A percentile compares a stretch with the other conserved stretches of the same genome.
These are phyloP conservation scores for Lethrus apterus DNA, from an alignment of 1,140 invertebrate species.

Conservation along the genomic window DNA sequence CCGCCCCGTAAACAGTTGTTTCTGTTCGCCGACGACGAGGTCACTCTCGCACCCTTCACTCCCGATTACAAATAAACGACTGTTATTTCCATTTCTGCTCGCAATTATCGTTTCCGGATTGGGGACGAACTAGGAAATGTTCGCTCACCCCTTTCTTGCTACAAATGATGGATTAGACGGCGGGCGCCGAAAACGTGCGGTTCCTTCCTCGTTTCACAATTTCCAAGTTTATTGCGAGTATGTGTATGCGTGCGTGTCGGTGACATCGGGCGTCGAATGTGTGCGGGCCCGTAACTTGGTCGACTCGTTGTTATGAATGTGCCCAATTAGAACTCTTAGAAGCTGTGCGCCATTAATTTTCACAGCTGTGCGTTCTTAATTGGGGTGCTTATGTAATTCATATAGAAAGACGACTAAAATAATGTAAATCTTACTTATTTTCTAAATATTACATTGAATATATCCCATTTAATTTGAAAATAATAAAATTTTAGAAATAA, in stretches of 20 bases:
- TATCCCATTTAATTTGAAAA: too few species aligned
- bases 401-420: not conserved
- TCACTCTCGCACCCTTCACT: constrained; percentile 20
- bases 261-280: constrained; percentile 13
- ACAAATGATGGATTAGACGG: constrained; percentile 36
- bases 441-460: too few species aligned
- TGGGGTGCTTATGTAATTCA: constrained; percentile 47
- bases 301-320: constrained; percentile 51
- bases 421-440: too few species aligned
- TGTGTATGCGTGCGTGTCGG: constrained; percentile 11
- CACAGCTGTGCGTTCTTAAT: constrained; percentile 59
- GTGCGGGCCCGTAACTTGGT: constrained; percentile 24
- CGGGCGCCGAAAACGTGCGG: not conserved
- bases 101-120: constrained; percentile 39
- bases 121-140: constrained; percentile 21
- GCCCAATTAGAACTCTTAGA: constrained; percentile 61
- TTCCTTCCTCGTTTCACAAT: constrained; percentile 7
- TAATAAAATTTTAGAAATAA: too few species aligned
- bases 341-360: constrained; percentile 60
- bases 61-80: constrained; percentile 30
- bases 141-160: constrained; percentile 26
- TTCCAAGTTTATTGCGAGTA: constrained; percentile 5
- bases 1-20: constrained; percentile 19
- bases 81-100: constrained; percentile 35
- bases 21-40: constrained; percentile 12